These are phyloP conservation scores for Microcebus ravelobensis DNA, from an alignment of 2,113 vertebrate genomes.

Conservation along the genomic window DNA sequence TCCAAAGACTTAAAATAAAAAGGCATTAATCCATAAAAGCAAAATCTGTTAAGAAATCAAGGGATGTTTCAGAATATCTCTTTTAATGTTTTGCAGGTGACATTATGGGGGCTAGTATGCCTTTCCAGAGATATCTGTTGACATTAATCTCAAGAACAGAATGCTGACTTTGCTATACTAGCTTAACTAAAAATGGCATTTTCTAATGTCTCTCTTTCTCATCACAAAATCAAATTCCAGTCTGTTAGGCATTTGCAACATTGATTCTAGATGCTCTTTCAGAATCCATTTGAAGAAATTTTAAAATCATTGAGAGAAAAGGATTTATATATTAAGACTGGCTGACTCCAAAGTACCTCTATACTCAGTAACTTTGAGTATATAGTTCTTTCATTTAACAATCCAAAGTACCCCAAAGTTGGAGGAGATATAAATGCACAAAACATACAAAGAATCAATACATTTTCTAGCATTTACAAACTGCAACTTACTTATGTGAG, in stretches of 20 bases:
- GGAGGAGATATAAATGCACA: not conserved
- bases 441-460: not conserved
- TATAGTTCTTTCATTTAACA: not conserved
- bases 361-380: not conserved
- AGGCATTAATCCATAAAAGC: not conserved
- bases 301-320: conserved; percentile 4
- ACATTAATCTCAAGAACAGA: not conserved
- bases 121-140: not conserved
- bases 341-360: not conserved
- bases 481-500: not conserved
- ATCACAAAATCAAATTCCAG: conserved; percentile 29
- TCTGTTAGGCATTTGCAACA: conserved; percentile 12
- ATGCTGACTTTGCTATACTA: not conserved
- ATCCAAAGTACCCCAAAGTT: not conserved
- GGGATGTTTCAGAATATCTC: not conserved
- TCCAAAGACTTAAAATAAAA: conserved; percentile 7
- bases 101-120: not conserved
- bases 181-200: conserved; percentile 32
- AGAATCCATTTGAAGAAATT: not conserved
- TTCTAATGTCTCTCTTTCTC: conserved; percentile 10
- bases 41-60: not conserved
- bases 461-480: not conserved
- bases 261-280: conserved; percentile 32
- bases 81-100: not conserved
- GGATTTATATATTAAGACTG: not conserved